Evolutionary conservation across 2,113 vertebrate genomes (phyloP).

Genomic region (Plectropomus leopardus): DNA sequence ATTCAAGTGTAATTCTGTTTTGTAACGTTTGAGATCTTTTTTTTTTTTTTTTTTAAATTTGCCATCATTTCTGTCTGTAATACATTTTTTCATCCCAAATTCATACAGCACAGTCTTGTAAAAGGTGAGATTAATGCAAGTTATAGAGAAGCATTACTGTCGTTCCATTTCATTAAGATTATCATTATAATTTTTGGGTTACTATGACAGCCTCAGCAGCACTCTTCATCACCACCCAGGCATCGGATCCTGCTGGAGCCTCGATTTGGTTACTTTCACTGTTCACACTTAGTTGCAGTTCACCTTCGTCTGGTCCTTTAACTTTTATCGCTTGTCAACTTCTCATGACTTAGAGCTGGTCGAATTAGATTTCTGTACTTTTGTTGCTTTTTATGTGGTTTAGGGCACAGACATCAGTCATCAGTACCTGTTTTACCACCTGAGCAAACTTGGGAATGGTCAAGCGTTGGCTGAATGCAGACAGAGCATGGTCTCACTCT

Average conservation of each 20-base stretch:
- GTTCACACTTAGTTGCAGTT: constrained; percentile 37
- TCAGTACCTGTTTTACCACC: not conserved
- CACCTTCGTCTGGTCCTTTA: not conserved
- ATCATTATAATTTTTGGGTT: not conserved
- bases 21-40: too few species aligned
- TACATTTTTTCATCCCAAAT: not conserved
- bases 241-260: constrained; percentile 22
- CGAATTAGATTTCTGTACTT: not conserved
- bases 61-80: too few species aligned
- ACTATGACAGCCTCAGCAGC: not conserved
- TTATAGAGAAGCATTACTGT: not conserved
- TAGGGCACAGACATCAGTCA: not conserved
- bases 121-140: not conserved
- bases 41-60: too few species aligned
- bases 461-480: not conserved
- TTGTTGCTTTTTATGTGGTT: constrained; percentile 13
- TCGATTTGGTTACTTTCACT: constrained; percentile 10
- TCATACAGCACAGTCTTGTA: not conserved
- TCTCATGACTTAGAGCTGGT: not conserved
- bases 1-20: too few species aligned
- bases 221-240: constrained; percentile 13
- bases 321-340: constrained; percentile 22
- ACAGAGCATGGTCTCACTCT: constrained; percentile 7
- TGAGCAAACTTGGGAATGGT: constrained; percentile 1
- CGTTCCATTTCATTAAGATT: not conserved